Conservation (phyloP, 2,888 invertebrate species). For the Rhamnusium bicolor region DNA sequence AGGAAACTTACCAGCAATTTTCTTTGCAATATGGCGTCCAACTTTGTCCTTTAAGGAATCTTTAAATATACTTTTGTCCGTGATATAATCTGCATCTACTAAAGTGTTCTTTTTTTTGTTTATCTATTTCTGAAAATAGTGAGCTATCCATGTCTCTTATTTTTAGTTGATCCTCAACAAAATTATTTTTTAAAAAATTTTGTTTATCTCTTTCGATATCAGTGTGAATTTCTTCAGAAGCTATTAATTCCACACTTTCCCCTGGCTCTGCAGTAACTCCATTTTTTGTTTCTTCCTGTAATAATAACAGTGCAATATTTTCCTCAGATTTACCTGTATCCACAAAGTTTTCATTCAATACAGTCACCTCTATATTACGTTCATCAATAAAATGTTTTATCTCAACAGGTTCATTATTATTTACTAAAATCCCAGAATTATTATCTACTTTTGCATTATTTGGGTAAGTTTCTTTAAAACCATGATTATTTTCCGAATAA, state of each 20-base stretch:
- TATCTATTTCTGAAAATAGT: background rate
- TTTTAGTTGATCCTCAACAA: background rate
- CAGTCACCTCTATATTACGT: background rate
- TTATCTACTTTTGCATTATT: background rate
- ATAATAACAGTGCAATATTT: background rate
- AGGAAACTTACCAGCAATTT: conserved; percentile 4
- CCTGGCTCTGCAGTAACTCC: background rate
- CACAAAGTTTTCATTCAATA: background rate
- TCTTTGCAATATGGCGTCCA: background rate
- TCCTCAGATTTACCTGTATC: background rate
- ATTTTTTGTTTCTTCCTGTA: background rate
- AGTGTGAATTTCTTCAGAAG: background rate
- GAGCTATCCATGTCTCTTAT: background rate
- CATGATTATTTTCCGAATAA: background rate
- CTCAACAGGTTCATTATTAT: background rate
- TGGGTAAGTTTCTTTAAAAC: background rate
- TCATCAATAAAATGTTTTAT: background rate
- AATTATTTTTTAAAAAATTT: background rate
- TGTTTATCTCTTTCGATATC: background rate
- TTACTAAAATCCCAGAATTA: background rate
- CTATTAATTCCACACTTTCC: background rate
- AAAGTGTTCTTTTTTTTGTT: background rate
- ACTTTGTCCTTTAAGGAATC: background rate
- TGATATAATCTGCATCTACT: background rate
- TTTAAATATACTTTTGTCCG: background rate